Evolutionary conservation across 2,797 vertebrate genomes (phyloP).

Genomic region (Onychomys torridus): DNA sequence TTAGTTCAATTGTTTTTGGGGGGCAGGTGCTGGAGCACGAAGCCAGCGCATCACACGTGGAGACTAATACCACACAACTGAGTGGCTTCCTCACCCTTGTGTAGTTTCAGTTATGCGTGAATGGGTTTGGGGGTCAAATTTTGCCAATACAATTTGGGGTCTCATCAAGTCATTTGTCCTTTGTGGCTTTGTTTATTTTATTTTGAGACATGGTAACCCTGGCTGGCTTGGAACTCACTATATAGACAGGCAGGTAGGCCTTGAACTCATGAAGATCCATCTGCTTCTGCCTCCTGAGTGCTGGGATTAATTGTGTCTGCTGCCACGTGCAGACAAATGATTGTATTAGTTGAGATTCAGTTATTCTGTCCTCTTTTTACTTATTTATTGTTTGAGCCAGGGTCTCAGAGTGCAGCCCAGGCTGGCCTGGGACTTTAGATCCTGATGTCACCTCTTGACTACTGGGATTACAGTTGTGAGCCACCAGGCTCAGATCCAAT

Average conservation of each 20-base stretch:
- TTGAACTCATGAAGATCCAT: neutral
- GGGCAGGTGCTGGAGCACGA: neutral
- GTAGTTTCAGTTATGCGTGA: neutral
- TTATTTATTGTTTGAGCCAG: neutral
- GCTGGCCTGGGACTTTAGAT: neutral
- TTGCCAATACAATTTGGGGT: neutral
- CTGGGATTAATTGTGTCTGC: neutral
- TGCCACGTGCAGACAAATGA: neutral
- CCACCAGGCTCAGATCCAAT: neutral
- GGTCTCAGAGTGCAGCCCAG: neutral
- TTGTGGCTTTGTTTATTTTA: neutral
- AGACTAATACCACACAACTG: too few species aligned
- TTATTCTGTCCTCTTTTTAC: too few species aligned
- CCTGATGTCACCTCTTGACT: neutral
- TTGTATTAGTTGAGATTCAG: neutral
- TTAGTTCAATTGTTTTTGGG: neutral
- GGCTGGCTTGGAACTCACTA: neutral
- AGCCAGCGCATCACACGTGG: too few species aligned
- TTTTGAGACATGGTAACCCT: neutral
- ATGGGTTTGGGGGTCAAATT: constrained; percentile 7
- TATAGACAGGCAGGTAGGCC: neutral
- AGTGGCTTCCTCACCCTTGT: neutral
- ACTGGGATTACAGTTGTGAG: neutral
- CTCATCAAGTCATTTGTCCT: neutral
- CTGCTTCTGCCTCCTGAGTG: neutral